Base-by-base conservation (phyloP, 1,140 invertebrate genomes). In the Limonius californicus region DNA sequence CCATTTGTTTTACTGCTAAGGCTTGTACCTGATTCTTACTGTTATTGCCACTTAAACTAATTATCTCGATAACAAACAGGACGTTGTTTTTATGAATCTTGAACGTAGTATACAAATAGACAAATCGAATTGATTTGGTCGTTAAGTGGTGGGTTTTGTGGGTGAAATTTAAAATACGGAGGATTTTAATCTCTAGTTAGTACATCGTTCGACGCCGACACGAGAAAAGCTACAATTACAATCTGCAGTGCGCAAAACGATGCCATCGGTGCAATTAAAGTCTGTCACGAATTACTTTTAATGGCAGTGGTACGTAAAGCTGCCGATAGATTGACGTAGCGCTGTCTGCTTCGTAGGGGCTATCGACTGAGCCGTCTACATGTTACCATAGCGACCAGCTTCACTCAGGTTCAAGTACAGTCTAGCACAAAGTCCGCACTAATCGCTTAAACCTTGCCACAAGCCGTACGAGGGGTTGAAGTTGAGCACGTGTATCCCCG, bases 371-470 rank as follows among this genome's bases (percentile, higher is more conserved):
- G 53, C 58, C 61, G 64, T 65, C 63, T 67, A 67, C 62, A 30
- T 42, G 67, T 68, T 65, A 43, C 57, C 61, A 68, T 68, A 57
- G 57, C 59, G 54, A 68, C 64, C 67, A 63, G 61, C 59, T 60
- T 65, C 67, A 62, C 64, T 68, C 63, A 68, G 61, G 61, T 68
- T 66, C 67, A 60, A 63, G 66, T 68, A 68, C 67, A 68, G 67
- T 68, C 67, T 63, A 57, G 59, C 59, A 47, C 55, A 68, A 68
- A 68, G 62, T 61, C 62, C 39, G 27, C 43, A 43, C 54, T 57
- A 63, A 64, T 67, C 65, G 57, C 39, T 50, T 59, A 56, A 63
- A 67, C 57, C 54, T 61, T 61, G 59, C 61, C 65, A 62, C 59
- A 20, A 35, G 16, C 11, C 59, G 2, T 4, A 18, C 19, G 30